Base-by-base conservation (phyloP, 2,113 vertebrate genomes). In the Apeltes quadracus region DNA sequence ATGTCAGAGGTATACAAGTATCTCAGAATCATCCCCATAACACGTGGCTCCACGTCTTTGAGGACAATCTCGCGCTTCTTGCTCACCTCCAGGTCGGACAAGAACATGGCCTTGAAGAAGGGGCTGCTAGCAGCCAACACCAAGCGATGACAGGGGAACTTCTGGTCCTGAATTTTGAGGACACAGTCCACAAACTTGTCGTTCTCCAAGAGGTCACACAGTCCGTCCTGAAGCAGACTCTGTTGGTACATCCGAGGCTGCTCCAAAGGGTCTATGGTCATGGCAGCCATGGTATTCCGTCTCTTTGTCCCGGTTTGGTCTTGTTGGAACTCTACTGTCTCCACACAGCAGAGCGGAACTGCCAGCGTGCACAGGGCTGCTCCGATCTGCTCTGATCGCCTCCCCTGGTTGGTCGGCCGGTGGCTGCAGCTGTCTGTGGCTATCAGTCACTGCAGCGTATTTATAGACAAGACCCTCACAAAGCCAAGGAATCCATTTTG, bases 1-100 rank as follows among this genome's bases (percentile, higher is more conserved):
- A 98, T 94, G 84, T 98, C 96, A 0, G 97, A 98, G 22, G 96
- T 98, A 90, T 98, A 98, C 68, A 98, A 91, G 65, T 97, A 98
- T 18, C 95, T 94, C 50, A 98, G 92, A 58, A 98, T 95, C 92
- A 95, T 95, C 16, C 89, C 95, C 95, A 97, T 91, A 51, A 96
- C 93, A 0, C 93, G 91, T 0, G 97, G 95, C 5, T 97, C 94
- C 3, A 98, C 96, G 0, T 97, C 95, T 81, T 97, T 96, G 58
- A 98, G 88, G 32, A 89, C 92, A 68, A 98, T 77, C 78, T 97
- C 96, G 34, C 78, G 91, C 63, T 92, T 94, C 87, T 94, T 95
- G 81, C 94, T 93, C 83, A 96, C 96, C 32, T 96, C 94, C 84
- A 92, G 88, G 32, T 96, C 93, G 0, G 95, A 96, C 73, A 97